These are phyloP conservation scores for Geopemphigus sp. DNA, from an alignment of 1,140 invertebrate genomes.

Conservation along the genomic window DNA sequence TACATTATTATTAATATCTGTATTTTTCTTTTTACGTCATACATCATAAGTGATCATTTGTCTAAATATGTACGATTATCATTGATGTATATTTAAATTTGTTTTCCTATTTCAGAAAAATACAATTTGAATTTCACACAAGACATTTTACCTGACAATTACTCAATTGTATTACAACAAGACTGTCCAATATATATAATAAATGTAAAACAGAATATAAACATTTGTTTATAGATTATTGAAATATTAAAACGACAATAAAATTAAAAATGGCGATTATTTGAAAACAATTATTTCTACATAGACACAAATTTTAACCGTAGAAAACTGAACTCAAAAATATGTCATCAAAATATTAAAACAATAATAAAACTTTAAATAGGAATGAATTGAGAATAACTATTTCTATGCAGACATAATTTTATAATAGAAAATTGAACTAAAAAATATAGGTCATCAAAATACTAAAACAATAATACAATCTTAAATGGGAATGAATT, in stretches of 20 bases:
- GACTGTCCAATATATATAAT: slow-evolving; percentile 31
- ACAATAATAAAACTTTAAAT: too few species aligned
- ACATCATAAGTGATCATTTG: too few species aligned
- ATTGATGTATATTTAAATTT: not conserved
- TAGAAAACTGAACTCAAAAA: too few species aligned
- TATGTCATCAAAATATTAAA: too few species aligned
- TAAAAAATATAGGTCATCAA: too few species aligned
- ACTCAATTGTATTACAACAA: slow-evolving; percentile 28
- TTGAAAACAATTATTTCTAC: too few species aligned
- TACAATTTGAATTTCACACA: not conserved
- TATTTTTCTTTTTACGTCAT: not conserved
- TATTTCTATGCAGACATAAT: too few species aligned
- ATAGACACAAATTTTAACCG: too few species aligned
- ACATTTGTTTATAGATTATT: not conserved
- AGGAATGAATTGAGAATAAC: too few species aligned
- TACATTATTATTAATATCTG: not conserved
- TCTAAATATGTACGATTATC: not conserved
- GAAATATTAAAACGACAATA: not conserved
- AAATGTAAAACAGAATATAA: slow-evolving; percentile 1
- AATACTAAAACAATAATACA: too few species aligned
- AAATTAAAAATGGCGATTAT: not conserved
- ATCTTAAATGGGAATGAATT: too few species aligned
- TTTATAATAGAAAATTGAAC: too few species aligned
- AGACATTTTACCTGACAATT: slow-evolving; percentile 25
- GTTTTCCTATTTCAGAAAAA: slow-evolving; percentile 24